phyloP scores from a whole-genome alignment of 2,888 invertebrate species.

The Seladonia tumulorum region DNA sequence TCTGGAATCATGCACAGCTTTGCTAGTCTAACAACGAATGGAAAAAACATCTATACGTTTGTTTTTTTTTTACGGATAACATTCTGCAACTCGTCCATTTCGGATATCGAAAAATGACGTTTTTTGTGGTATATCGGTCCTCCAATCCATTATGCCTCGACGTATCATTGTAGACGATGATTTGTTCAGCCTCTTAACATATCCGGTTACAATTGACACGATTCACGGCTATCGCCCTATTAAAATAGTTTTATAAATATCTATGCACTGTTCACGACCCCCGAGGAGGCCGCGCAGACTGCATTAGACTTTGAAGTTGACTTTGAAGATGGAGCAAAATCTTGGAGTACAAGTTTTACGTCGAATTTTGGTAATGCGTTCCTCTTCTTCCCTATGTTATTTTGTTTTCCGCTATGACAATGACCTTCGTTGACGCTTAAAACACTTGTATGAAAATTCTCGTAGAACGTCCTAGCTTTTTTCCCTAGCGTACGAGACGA shows the following conservation, averaged over 20 bases:
- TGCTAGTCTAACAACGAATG: constrained; percentile 54
- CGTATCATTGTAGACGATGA: constrained; percentile 52
- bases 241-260: constrained; percentile 65
- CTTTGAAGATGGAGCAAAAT: constrained; percentile 37
- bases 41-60: constrained; percentile 55
- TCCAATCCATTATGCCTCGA: constrained; percentile 25
- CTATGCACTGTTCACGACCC: constrained; percentile 38
- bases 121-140: constrained; percentile 16
- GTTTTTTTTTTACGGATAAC: constrained; percentile 35
- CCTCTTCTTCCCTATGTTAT: constrained; percentile 13
- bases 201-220: constrained; percentile 66
- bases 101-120: constrained; percentile 56
- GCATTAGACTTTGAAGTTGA: constrained; percentile 7
- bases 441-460: constrained; percentile 49
- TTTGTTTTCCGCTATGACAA: constrained; percentile 17
- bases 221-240: constrained; percentile 59
- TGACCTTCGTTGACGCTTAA: constrained; percentile 37
- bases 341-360: constrained; percentile 38
- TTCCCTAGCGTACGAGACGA: constrained; percentile 42
- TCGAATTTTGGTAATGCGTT: constrained; percentile 33
- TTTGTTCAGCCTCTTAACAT: constrained; percentile 44
- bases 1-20: constrained; percentile 52
- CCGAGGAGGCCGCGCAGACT: background rate
- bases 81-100: constrained; percentile 40
- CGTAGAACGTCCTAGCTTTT: constrained; percentile 38